A percentile compares a stretch with the other conserved stretches of the same genome.
phyloP scores from a whole-genome alignment of 2,797 vertebrate species.

The Gorsachius magnificus region DNA sequence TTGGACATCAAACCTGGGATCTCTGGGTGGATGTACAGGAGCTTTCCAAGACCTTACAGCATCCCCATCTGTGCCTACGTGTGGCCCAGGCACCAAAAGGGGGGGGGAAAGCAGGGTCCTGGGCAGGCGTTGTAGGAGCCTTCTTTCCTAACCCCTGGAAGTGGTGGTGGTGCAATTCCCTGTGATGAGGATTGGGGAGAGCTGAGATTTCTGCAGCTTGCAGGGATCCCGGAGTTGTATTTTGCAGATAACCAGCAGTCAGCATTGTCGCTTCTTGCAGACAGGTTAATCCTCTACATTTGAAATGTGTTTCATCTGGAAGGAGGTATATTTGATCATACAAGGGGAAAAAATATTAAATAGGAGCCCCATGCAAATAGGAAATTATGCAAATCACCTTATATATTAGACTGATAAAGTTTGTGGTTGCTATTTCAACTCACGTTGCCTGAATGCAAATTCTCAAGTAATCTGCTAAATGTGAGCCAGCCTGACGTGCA shows the following conservation, averaged over 20 bases:
- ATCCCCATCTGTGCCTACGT: accelerated
- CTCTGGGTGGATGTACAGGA: accelerated
- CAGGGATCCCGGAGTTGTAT: background rate
- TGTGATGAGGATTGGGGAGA: background rate
- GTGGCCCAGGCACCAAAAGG: background rate
- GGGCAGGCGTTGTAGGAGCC: accelerated
- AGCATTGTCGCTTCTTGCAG: background rate
- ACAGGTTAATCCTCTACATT: background rate
- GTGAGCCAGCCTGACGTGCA: background rate
- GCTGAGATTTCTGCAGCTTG: background rate
- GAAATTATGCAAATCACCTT: conserved; percentile 30
- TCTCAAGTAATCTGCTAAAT: background rate
- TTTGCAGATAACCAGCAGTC: background rate
- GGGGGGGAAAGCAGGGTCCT: background rate
- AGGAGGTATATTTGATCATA: background rate
- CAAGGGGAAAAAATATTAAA: background rate
- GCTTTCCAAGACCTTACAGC: accelerated
- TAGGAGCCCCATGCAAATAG: background rate
- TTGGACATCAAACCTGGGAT: background rate
- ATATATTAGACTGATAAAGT: background rate
- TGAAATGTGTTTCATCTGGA: background rate
- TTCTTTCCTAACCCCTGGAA: background rate
- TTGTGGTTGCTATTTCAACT: background rate
- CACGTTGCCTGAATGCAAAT: background rate
- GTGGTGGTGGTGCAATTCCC: background rate